A percentile compares a stretch with the other conserved stretches of the same genome.
Conservation (phyloP, 2,888 invertebrate genomes). For the Congeria kusceri region DNA sequence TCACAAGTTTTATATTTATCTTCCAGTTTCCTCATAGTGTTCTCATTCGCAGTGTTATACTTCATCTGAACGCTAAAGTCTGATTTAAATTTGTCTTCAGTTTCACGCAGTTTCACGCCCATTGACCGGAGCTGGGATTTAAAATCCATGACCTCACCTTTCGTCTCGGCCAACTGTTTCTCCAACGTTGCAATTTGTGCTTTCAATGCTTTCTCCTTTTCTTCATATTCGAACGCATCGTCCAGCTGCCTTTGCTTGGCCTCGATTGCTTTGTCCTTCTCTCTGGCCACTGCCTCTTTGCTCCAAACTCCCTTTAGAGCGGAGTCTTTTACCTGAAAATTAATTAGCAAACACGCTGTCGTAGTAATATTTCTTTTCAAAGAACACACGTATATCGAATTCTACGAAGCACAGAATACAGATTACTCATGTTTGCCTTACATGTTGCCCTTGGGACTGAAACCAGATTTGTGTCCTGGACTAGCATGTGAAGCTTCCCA, state of each 20-base stretch:
- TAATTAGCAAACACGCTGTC: no score
- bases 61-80: conserved; percentile 74
- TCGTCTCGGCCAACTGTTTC: conserved; percentile 50
- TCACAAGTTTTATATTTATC: conserved; percentile 57
- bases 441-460: no score
- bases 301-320: conserved; percentile 65
- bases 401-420: no score
- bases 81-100: conserved; percentile 67
- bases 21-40: conserved; percentile 63
- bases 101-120: conserved; percentile 59
- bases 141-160: conserved; percentile 60
- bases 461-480: no score
- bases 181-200: conserved; percentile 66
- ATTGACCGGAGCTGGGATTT: conserved; percentile 66
- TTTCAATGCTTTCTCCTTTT: conserved; percentile 64
- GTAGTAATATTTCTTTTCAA: no score
- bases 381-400: no score
- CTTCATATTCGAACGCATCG: conserved; percentile 71
- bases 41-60: conserved; percentile 78
- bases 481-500: no score
- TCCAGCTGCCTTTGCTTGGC: conserved; percentile 76
- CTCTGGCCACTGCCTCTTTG: conserved; percentile 62
- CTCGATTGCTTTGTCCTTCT: conserved; percentile 79
- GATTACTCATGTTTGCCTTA: no score
- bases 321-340: conserved; percentile 63